Evolutionary conservation across 2,888 invertebrate genomes (phyloP).

Genomic region (Eledona agricola): DNA sequence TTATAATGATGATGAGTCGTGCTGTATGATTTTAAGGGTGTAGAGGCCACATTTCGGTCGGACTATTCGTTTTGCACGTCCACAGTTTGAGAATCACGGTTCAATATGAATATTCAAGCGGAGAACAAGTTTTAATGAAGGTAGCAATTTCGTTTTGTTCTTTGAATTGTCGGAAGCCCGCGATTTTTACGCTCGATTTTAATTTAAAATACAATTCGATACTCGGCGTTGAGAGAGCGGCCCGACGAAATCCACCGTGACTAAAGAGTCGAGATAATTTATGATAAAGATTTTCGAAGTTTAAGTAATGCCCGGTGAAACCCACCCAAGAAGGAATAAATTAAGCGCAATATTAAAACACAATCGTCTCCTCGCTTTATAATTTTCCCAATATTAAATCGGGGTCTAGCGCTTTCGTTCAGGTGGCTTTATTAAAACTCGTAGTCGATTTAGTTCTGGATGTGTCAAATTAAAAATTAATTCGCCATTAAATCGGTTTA

Average conservation of each 20-base stretch:
- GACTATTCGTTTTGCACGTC: constrained; percentile 12
- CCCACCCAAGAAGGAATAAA: constrained; percentile 36
- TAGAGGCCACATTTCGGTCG: no score
- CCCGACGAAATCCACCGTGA: constrained; percentile 11
- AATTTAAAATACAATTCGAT: constrained; percentile 21
- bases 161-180: constrained; percentile 17
- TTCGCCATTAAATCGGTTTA: no score
- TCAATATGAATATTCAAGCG: constrained; percentile 23
- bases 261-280: constrained; percentile 21
- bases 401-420: constrained; percentile 13
- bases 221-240: constrained; percentile 2
- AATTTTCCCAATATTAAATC: constrained; percentile 34
- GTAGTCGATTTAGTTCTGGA: constrained; percentile 1
- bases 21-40: no score
- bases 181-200: constrained; percentile 14
- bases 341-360: constrained; percentile 33
- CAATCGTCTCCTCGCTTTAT: constrained; percentile 30
- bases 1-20: no score
- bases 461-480: constrained; percentile 11
- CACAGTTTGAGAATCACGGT: constrained; percentile 5
- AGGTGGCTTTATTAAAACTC: constrained; percentile 6
- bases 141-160: constrained; percentile 21
- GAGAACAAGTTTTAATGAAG: constrained; percentile 27
- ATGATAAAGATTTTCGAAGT: constrained; percentile 22
- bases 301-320: constrained; percentile 24